phyloP scores from a whole-genome alignment of 2,113 vertebrate species.

The Bos javanicus region DNA sequence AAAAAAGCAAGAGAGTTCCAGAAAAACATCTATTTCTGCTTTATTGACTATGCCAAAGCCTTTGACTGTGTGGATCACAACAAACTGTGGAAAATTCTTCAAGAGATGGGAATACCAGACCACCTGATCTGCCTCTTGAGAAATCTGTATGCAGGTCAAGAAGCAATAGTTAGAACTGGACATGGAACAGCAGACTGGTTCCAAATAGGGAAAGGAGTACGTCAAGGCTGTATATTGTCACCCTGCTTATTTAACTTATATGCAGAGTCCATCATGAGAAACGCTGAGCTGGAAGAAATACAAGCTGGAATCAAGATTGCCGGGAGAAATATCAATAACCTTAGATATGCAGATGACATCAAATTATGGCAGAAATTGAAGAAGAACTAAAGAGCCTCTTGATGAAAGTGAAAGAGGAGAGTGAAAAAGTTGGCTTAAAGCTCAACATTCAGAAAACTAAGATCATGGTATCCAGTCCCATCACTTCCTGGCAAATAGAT shows the following conservation, averaged over 20 bases:
- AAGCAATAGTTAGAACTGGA: background rate
- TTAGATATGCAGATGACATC: background rate
- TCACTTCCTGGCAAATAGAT: background rate
- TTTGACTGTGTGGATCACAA: background rate
- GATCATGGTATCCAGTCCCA: background rate
- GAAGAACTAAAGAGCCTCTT: background rate
- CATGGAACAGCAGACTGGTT: background rate
- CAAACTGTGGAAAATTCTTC: background rate
- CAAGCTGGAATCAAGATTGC: background rate
- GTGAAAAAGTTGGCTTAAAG: background rate
- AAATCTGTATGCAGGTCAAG: background rate
- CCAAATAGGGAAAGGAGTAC: background rate
- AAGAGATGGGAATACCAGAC: background rate
- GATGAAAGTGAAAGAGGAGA: background rate
- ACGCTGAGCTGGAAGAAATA: fast-evolving
- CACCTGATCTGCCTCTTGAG: background rate
- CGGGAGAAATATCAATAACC: background rate
- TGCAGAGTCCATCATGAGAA: background rate
- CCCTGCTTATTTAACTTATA: background rate
- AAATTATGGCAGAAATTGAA: background rate
- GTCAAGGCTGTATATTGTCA: fast-evolving
- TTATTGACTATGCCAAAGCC: background rate
- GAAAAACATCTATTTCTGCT: background rate
- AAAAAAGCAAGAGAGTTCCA: background rate
- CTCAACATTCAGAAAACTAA: background rate